These are phyloP conservation scores for Anthopleura sola DNA, from an alignment of 64 coral and sea anemone genomes.

Conservation along the genomic window DNA sequence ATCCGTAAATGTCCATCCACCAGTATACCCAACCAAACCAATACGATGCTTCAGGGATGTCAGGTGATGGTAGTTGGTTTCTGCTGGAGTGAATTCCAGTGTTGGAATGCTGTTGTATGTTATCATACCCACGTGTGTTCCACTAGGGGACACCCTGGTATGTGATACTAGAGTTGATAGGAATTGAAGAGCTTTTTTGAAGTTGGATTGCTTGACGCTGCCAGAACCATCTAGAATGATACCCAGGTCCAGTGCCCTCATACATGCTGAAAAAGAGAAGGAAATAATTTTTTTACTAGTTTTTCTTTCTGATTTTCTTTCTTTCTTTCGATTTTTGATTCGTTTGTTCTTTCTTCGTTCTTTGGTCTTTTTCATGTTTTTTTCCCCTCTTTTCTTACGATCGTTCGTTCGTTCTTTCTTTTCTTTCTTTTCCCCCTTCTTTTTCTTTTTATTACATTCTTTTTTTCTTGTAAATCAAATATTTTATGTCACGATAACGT, in stretches of 20 bases:
- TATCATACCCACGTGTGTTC: slow-evolving; percentile 50
- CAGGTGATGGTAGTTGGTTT: slow-evolving; percentile 26
- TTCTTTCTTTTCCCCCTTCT: no score
- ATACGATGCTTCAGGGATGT: neutral
- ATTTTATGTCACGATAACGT: no score
- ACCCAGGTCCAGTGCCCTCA: slow-evolving; percentile 42
- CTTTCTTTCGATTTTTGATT: no score
- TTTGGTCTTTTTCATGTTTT: no score
- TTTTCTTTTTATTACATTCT: no score
- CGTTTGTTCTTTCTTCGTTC: no score
- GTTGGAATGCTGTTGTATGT: slow-evolving; percentile 45
- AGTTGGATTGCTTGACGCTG: slow-evolving; percentile 40
- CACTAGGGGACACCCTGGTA: slow-evolving; percentile 17
- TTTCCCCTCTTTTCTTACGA: no score
- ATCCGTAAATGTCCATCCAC: slow-evolving; percentile 63
- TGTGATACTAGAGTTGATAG: slow-evolving; percentile 36
- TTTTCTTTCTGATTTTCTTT: neutral
- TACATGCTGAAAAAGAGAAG: slow-evolving; percentile 12
- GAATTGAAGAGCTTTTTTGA: slow-evolving; percentile 46
- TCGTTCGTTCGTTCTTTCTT: no score
- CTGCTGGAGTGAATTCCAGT: slow-evolving; percentile 25
- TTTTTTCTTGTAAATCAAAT: no score
- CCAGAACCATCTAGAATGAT: slow-evolving; percentile 57
- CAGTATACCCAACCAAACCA: slow-evolving; percentile 4
- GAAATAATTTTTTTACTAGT: neutral